phyloP scores from a whole-genome alignment of 2,113 vertebrate genomes.

The Accipiter cooperii region DNA sequence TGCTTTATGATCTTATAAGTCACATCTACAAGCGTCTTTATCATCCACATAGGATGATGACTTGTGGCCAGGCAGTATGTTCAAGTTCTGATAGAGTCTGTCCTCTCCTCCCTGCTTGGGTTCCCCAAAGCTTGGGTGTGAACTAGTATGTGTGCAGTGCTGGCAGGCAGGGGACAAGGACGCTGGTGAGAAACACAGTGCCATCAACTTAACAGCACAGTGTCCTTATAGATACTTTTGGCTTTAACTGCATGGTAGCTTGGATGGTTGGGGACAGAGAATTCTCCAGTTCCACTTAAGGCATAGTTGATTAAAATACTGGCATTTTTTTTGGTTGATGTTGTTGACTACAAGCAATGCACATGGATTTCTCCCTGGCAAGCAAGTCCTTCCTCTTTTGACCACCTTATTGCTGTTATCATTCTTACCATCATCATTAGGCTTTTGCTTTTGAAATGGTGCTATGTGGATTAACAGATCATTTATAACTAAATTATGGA shows the following conservation, averaged over 20 bases:
- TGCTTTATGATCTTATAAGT: background rate
- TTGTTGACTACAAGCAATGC: background rate
- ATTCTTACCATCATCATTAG: background rate
- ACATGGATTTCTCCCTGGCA: background rate
- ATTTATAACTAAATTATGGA: background rate
- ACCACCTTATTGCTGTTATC: background rate
- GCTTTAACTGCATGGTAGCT: background rate
- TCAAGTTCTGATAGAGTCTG: background rate
- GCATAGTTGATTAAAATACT: background rate
- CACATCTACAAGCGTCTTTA: background rate
- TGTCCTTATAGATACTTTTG: background rate
- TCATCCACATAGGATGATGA: background rate
- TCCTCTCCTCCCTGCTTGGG: background rate
- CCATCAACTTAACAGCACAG: background rate
- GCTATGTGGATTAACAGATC: background rate
- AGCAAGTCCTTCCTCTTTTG: background rate
- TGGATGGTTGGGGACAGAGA: background rate
- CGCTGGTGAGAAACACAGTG: background rate
- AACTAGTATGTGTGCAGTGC: background rate
- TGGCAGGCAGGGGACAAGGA: background rate
- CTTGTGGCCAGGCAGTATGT: background rate
- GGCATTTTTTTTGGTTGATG: background rate
- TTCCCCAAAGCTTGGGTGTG: background rate
- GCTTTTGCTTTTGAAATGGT: background rate
- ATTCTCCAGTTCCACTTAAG: background rate